Conservation (phyloP, 2,888 invertebrate species). For the Didymodactylos carnosus region DNA sequence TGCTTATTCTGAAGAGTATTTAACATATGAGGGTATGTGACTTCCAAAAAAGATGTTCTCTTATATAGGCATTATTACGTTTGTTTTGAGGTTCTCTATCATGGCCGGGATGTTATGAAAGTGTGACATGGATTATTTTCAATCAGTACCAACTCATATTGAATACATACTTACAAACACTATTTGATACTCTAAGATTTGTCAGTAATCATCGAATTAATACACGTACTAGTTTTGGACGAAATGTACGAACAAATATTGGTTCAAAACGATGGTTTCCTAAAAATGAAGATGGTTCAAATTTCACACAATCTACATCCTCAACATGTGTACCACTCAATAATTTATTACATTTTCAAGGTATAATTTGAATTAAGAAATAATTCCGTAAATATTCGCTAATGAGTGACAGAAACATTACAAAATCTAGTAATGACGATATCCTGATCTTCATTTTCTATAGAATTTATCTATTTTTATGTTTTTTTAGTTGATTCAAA, state of each 20-base stretch:
- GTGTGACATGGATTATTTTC: slow-evolving; percentile 92
- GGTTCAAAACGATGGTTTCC: background rate
- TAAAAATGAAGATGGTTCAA: too few relatives aligned
- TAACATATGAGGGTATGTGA: slow-evolving; percentile 89
- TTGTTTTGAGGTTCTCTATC: slow-evolving; percentile 55
- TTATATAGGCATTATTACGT: background rate
- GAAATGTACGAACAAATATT: background rate
- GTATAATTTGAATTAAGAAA: background rate
- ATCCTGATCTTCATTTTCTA: too few relatives aligned
- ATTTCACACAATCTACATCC: background rate
- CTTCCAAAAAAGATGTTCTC: too few relatives aligned
- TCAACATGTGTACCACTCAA: background rate
- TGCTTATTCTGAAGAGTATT: slow-evolving; percentile 71
- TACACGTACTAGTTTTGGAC: background rate
- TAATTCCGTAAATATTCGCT: too few relatives aligned
- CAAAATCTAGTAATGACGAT: too few relatives aligned
- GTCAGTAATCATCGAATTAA: background rate
- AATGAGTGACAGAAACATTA: too few relatives aligned
- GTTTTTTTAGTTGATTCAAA: too few relatives aligned
- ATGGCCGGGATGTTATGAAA: slow-evolving; percentile 90
- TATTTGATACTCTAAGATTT: background rate
- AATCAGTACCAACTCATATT: slow-evolving; percentile 46
- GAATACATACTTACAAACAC: background rate
- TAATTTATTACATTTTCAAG: background rate
- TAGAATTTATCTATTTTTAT: too few relatives aligned